Base-by-base conservation (phyloP, 2,113 vertebrate genomes). In the Marcusenius ussheri region DNA sequence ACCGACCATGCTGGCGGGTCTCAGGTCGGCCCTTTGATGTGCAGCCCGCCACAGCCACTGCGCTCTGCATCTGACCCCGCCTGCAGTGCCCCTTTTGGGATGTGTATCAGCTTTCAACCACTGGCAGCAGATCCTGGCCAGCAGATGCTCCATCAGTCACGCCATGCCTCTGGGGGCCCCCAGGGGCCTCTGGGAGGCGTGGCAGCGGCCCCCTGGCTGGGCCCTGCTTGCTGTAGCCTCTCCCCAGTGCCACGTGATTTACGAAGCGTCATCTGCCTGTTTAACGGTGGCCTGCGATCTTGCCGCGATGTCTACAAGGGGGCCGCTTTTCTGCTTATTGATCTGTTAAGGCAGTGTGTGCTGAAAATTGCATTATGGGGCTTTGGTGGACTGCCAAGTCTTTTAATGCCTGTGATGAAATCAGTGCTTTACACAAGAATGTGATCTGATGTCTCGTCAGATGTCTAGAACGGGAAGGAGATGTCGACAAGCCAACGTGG, bases 141-240 rank as follows among this genome's bases (percentile, higher is more conserved):
- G 94, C 95, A 96, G 95, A 95, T 96, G 96, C 93, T 93, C 90
- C 94, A 95, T 96, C 95, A 93, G 95, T 95, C 95, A 95, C 93
- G 93, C 90, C 83, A 83, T 89, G 89, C 90, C 10, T 51, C 27
- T 27, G 45, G 89, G 45, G 45, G 89, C 90, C 17, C 74, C 27
- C 19, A n/a, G 89, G 45, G 45, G 27, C 85, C 21, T n/a, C 39
- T 27, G 27, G 47, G 10, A 77, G n/a, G 46, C 46, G 47, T 74
- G 42, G 10, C 39, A 24, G 49, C 11, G 10, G 42, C 19, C 90
- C 50, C 24, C 17, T 24, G 31, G 58, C 21, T 27, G 17, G 31
- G 83, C 89, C 47, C 58, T 84, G 53, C 39, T 27, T n/a, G 17
- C 5, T 27, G 77, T 24, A 46, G 35, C 42, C 88, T 90, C 92